These are phyloP conservation scores for Montifringilla adamsi DNA, from an alignment of 2,113 vertebrate species.

Conservation along the genomic window DNA sequence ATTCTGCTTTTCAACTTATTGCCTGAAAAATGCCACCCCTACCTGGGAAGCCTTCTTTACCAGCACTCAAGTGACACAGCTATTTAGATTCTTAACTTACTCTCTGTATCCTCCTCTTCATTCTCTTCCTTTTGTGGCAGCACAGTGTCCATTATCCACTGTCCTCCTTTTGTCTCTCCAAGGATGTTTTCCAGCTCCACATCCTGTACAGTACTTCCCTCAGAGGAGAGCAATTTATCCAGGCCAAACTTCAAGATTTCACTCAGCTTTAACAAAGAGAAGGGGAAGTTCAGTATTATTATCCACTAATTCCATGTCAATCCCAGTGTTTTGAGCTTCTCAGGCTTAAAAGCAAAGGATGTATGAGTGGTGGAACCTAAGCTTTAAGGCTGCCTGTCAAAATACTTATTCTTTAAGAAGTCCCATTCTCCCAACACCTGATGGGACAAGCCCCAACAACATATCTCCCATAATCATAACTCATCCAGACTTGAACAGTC, in stretches of 20 bases:
- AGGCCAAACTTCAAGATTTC: constrained; percentile 93
- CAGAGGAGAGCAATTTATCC: constrained; percentile 86
- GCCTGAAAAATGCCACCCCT: background rate
- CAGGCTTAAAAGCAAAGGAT: background rate
- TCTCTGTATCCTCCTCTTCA: constrained; percentile 51
- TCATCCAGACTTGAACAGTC: background rate
- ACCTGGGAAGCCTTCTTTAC: background rate
- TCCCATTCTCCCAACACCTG: background rate
- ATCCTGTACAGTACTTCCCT: constrained; percentile 82
- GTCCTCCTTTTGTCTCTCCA: constrained; percentile 76
- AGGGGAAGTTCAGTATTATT: background rate
- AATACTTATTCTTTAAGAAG: background rate
- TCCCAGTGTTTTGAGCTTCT: background rate
- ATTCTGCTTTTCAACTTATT: background rate
- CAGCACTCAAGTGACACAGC: background rate
- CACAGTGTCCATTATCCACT: constrained; percentile 75
- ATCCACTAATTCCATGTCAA: background rate
- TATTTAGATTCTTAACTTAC: constrained; percentile 49
- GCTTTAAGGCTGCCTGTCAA: background rate
- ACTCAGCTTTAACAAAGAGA: constrained; percentile 75
- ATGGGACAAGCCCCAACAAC: background rate
- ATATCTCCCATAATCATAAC: background rate
- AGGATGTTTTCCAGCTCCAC: constrained; percentile 83
- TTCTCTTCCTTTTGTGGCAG: constrained; percentile 37
- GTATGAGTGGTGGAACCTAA: background rate